These are phyloP conservation scores for Tupaia chinensis DNA, from an alignment of 2,113 vertebrate species.

Conservation along the genomic window DNA sequence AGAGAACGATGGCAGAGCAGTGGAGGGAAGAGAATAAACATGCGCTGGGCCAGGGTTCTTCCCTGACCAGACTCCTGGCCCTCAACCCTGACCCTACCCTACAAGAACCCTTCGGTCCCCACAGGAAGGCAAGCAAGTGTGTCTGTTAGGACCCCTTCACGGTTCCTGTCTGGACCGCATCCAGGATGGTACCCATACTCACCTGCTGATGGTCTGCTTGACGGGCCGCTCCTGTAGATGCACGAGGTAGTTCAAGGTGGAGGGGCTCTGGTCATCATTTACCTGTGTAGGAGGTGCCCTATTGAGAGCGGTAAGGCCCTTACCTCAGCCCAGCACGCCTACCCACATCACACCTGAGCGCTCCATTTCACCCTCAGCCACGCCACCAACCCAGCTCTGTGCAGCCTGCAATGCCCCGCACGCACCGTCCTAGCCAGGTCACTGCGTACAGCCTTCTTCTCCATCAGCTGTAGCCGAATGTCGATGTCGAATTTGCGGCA, in stretches of 20 bases:
- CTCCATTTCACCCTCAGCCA: background rate
- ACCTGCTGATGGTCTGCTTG: constrained; percentile 98
- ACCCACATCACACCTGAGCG: background rate
- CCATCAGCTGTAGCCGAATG: constrained; percentile 92
- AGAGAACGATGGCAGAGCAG: background rate
- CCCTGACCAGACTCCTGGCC: background rate
- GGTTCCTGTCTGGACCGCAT: background rate
- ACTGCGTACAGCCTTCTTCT: constrained; percentile 85
- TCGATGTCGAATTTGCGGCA: constrained; percentile 96
- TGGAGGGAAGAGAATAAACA: background rate
- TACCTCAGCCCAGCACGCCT: accelerated
- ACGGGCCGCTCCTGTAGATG: constrained; percentile 96
- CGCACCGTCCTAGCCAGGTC: constrained; percentile 93
- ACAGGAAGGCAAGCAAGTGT: background rate
- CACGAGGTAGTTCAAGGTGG: constrained; percentile 96
- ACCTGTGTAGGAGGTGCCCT: constrained; percentile 84
- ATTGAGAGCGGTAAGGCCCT: background rate
- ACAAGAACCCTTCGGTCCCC: background rate
- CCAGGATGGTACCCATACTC: constrained; percentile 57
- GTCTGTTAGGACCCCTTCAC: background rate
- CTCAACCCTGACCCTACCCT: background rate
- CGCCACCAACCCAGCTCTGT: background rate
- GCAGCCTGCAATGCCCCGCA: background rate
- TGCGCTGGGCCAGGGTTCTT: background rate
- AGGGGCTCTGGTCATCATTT: constrained; percentile 92